Percentiles rank a stretch among this genome's conserved stretches.
Evolutionary conservation across 1,140 invertebrate species (phyloP).

Genomic region (Ruditapes philippinarum): DNA sequence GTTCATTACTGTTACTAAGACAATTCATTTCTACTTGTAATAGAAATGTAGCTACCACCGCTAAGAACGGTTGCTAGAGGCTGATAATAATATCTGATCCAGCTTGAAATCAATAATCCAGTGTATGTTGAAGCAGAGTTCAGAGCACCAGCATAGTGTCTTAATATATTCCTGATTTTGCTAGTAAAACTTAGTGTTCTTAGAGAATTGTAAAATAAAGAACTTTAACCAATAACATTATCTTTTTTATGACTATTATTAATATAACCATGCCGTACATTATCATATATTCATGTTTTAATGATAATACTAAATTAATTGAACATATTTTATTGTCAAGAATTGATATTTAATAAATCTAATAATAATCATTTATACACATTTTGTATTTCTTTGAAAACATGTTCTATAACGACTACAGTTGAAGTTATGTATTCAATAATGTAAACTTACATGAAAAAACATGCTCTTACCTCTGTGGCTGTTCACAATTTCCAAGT

Average conservation of each 20-base stretch:
- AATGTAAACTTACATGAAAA: no score
- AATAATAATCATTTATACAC: no score
- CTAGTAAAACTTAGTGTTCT: no score
- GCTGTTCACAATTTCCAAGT: conserved; percentile 68
- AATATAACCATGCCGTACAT: no score
- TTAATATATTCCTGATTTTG: conserved; percentile 32
- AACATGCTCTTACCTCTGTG: conserved; percentile 71
- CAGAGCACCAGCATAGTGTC: conserved; percentile 11
- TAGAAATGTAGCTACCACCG: conserved; percentile 30
- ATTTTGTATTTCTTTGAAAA: not conserved
- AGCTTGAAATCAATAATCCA: conserved; percentile 58
- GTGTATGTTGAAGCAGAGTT: conserved; percentile 53
- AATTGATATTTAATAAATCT: no score
- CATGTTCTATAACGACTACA: not conserved
- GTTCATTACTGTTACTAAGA: conserved; percentile 7
- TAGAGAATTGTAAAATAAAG: no score
- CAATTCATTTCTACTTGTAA: not conserved
- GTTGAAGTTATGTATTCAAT: no score
- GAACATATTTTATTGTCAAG: no score
- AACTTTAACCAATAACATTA: no score
- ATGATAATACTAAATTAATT: no score
- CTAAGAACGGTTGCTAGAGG: conserved; percentile 30
- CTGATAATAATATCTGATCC: conserved; percentile 66
- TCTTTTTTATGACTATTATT: no score
- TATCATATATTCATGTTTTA: no score